Evolutionary conservation across 1,140 invertebrate genomes (phyloP), one percentile per base, ranked within the genome.

Genomic region (Pteromalus puparum): DNA sequence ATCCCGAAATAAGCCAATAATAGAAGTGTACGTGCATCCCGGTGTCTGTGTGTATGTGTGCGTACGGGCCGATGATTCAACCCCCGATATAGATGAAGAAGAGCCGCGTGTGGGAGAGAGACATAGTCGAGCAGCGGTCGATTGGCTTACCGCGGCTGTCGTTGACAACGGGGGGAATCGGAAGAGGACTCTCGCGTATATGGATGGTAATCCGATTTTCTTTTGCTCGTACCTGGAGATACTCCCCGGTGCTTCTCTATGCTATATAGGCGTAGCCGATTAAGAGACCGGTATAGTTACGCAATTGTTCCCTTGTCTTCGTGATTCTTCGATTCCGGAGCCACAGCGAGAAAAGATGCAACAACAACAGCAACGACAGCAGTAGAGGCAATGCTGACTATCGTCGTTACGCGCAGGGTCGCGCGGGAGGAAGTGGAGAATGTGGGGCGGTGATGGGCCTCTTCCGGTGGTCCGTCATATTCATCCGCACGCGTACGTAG

Each of bases 391-490:
- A 42, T 7, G 38, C 9, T 9, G 38, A 42, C 10, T 5, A 42
- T 42, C 38, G 38, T 10, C 7, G 38, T 26, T 12, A 2, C 26
- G 15, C 21, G 34, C 1, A 9, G 0, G 68, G 34, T 48, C 68
- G 48, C 83, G 67, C 76, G 86, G 87, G 85, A 87, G 86, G 88
- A 88, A 88, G 87, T 85, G 85, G 85, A 73, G 86, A 87, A 87
- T 88, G 86, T 87, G 90, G 88, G 89, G 88, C 90, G 89, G 89
- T 91, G 90, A 91, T 90, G 90, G 90, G 89, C 87, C 89, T 81
- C 89, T 91, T 91, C 90, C 90, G 89, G 88, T 89, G 88, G 87
- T 90, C 88, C 88, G 24, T 61, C 53, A 21, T 21, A 61, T 61
- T 61, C 68, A 70, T 30, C 68, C 24, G 68, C 5, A 70, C 68